These are phyloP conservation scores for Brenthis ino DNA, from an alignment of 2,888 invertebrate species.

Conservation along the genomic window DNA sequence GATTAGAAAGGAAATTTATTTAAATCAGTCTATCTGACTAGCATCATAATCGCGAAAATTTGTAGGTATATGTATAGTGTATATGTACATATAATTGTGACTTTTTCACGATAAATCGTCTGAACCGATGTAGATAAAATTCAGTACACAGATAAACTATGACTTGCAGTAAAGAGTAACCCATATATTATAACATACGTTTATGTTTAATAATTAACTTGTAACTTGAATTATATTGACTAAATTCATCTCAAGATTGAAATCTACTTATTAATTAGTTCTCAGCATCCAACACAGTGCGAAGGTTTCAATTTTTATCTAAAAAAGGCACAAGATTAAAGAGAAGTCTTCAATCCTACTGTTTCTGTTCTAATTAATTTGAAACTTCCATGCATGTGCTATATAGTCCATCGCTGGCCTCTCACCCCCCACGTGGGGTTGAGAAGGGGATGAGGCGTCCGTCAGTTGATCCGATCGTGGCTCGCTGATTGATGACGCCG, in stretches of 20 bases:
- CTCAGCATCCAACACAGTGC: not conserved
- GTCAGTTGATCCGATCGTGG: slow-evolving; percentile 76
- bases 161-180: no score
- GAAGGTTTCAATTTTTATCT: slow-evolving; percentile 4
- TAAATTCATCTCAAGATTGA: slow-evolving; percentile 4
- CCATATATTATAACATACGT: no score
- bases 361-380: slow-evolving; percentile 40
- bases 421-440: slow-evolving; percentile 27
- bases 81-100: no score
- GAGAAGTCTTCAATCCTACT: slow-evolving; percentile 14
- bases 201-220: no score
- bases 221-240: not conserved
- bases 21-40: no score
- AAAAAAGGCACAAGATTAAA: slow-evolving; percentile 15
- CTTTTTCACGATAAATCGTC: no score
- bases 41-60: no score
- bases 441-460: slow-evolving; percentile 54
- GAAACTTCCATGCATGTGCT: slow-evolving; percentile 43
- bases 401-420: slow-evolving; percentile 22
- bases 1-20: no score
- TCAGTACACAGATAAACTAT: no score
- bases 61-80: no score
- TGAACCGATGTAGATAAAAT: no score
- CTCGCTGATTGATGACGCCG: slow-evolving; percentile 79
- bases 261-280: slow-evolving; percentile 6